phyloP scores from a whole-genome alignment of 2,888 invertebrate genomes.

The Mimumesa dahlbomi region DNA sequence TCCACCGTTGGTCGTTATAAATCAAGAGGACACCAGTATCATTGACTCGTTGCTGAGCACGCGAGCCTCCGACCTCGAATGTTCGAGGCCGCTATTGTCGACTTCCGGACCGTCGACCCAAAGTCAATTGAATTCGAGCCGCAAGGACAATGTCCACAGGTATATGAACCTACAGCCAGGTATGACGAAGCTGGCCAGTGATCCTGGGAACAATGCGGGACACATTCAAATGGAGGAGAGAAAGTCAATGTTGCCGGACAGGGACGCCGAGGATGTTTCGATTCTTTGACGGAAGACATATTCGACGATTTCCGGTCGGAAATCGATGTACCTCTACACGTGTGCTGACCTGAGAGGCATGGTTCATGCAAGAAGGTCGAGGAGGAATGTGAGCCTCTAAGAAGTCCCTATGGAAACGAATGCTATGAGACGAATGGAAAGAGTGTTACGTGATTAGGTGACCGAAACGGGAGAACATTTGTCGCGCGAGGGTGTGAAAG shows the following conservation, averaged over 20 bases:
- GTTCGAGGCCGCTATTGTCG: conserved; percentile 54
- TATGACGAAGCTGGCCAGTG: conserved; percentile 23
- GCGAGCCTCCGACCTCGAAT: conserved; percentile 44
- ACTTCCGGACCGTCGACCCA: not conserved
- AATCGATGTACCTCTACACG: conserved; percentile 32
- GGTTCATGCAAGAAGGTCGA: conserved; percentile 22
- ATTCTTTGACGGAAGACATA: conserved; percentile 57
- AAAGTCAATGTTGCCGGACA: conserved; percentile 35
- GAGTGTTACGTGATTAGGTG: too few species aligned
- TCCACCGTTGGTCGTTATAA: conserved; percentile 63
- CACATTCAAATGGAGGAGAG: conserved; percentile 57
- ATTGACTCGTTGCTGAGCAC: conserved; percentile 37
- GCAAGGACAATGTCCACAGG: conserved; percentile 50
- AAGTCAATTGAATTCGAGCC: conserved; percentile 25
- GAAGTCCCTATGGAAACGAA: too few species aligned
- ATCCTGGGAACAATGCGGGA: conserved; percentile 11
- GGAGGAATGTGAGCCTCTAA: conserved; percentile 34
- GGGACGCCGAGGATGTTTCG: conserved; percentile 56
- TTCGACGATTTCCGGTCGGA: conserved; percentile 34
- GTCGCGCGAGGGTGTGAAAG: too few species aligned
- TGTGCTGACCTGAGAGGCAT: conserved; percentile 23
- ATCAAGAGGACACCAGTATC: conserved; percentile 50
- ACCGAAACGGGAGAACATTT: too few species aligned
- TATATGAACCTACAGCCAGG: conserved; percentile 73
- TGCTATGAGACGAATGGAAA: too few species aligned